Conservation (phyloP, 2,888 invertebrate genomes). For the Cheilosia impressa region DNA sequence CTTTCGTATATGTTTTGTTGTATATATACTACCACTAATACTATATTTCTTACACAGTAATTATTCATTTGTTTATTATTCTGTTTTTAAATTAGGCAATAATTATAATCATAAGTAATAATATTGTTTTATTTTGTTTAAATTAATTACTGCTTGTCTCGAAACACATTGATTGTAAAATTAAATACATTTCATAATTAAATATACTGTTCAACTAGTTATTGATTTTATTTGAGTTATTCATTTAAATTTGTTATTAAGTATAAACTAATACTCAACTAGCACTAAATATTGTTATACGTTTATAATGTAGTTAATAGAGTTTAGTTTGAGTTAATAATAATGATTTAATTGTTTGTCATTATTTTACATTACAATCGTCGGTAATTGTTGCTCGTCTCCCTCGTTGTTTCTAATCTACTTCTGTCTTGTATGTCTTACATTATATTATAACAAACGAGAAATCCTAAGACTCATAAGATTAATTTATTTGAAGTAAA, state of each 20-base stretch:
- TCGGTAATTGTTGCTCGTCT: slow-evolving; percentile 26
- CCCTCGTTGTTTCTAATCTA: neutral
- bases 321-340: slow-evolving; percentile 67
- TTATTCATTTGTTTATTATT: slow-evolving; percentile 47
- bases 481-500: slow-evolving; percentile 34
- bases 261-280: slow-evolving; percentile 64
- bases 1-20: slow-evolving; percentile 18
- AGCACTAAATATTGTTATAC: slow-evolving; percentile 63
- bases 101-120: slow-evolving; percentile 21
- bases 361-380: slow-evolving; percentile 59
- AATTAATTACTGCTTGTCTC: slow-evolving; percentile 37
- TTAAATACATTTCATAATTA: slow-evolving; percentile 46
- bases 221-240: slow-evolving; percentile 48
- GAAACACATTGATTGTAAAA: slow-evolving; percentile 72
- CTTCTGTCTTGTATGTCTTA: slow-evolving; percentile 25
- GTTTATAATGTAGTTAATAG: slow-evolving; percentile 47
- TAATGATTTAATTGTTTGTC: slow-evolving; percentile 27
- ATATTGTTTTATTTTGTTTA: slow-evolving; percentile 20
- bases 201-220: slow-evolving; percentile 55
- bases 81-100: slow-evolving; percentile 6
- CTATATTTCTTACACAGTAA: slow-evolving; percentile 69
- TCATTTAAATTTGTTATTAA: slow-evolving; percentile 29
- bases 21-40: slow-evolving; percentile 58
- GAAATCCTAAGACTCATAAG: slow-evolving; percentile 28
- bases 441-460: slow-evolving; percentile 34